Evolutionary conservation across 2,888 invertebrate species (phyloP).

Genomic region (Drosophila mulleri): DNA sequence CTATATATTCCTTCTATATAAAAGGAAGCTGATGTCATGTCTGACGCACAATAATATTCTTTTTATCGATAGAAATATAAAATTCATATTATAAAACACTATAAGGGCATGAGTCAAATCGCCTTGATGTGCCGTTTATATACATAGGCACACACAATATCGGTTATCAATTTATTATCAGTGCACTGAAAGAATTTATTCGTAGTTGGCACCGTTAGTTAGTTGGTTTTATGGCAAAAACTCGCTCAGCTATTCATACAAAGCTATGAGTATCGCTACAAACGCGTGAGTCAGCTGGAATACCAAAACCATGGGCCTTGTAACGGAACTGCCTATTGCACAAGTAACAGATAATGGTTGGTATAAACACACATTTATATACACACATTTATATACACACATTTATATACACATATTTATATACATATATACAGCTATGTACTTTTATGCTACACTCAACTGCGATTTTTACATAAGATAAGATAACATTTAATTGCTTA

Average conservation of each 20-base stretch:
- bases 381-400: conserved; percentile 4
- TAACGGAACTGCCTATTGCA: conserved; percentile 4
- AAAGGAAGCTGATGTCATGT: conserved; percentile 59
- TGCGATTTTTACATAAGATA: conserved; percentile 56
- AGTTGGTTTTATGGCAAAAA: conserved; percentile 16
- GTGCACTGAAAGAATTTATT: conserved; percentile 45
- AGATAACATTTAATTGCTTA: conserved; percentile 51
- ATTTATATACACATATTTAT: not conserved
- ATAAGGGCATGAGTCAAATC: conserved; percentile 62
- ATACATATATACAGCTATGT: conserved; percentile 5
- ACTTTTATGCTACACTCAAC: conserved; percentile 27
- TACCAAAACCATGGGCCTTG: conserved; percentile 3
- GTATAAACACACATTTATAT: not conserved
- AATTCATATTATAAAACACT: conserved; percentile 33
- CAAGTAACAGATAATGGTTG: conserved; percentile 7
- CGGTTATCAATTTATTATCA: conserved; percentile 63
- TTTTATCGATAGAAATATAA: conserved; percentile 49
- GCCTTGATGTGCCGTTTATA: conserved; percentile 30
- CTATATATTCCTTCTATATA: not conserved
- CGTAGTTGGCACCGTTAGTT: conserved; percentile 43
- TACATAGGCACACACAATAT: conserved; percentile 40
- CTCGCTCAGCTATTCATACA: conserved; percentile 20
- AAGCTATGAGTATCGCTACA: conserved; percentile 5
- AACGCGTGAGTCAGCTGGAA: conserved; percentile 54
- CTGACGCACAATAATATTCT: conserved; percentile 32